Percentiles rank a stretch among this genome's conserved stretches.
phyloP scores from a whole-genome alignment of 1,140 invertebrate genomes.

The Rhizoglyphus robini region DNA sequence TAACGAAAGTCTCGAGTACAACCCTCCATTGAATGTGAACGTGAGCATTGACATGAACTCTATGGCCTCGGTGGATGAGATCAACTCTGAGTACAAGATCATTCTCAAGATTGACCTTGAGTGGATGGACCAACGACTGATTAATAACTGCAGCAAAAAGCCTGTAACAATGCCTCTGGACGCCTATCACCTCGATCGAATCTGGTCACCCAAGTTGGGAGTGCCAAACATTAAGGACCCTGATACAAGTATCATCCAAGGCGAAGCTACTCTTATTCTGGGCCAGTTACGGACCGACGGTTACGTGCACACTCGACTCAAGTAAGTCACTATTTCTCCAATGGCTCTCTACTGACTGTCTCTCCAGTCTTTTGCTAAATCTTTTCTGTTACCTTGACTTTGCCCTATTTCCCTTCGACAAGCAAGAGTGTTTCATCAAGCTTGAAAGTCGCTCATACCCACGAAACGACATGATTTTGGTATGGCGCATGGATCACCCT shows the following conservation, averaged over 20 bases:
- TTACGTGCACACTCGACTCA: not conserved
- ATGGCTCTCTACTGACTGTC: not conserved
- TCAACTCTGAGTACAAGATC: slow-evolving; percentile 11
- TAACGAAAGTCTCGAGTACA: not conserved
- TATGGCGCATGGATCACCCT: slow-evolving; percentile 5
- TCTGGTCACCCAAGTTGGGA: slow-evolving; percentile 16
- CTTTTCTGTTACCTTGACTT: slow-evolving; percentile 12
- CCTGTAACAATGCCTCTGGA: not conserved
- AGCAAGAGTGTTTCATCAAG: slow-evolving; percentile 1
- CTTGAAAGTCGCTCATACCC: not conserved
- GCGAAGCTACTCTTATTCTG: not conserved
- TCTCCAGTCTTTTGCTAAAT: not conserved
- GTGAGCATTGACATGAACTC: slow-evolving; percentile 11
- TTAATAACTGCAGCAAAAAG: not conserved
- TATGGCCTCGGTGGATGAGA: slow-evolving; percentile 12
- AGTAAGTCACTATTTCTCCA: slow-evolving; percentile 10
- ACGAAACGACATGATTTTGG: not conserved
- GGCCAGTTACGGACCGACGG: not conserved
- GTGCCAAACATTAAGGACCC: slow-evolving; percentile 13
- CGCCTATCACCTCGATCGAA: slow-evolving; percentile 10
- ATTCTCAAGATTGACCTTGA: slow-evolving; percentile 5
- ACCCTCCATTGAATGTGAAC: not conserved
- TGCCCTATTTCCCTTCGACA: slow-evolving; percentile 4
- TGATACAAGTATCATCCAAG: not conserved
- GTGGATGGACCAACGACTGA: slow-evolving; percentile 9